A percentile compares a stretch with the other conserved stretches of the same genome.
Evolutionary conservation across 2,113 vertebrate species (phyloP).

Genomic region (Ceyx cyanopectus): DNA sequence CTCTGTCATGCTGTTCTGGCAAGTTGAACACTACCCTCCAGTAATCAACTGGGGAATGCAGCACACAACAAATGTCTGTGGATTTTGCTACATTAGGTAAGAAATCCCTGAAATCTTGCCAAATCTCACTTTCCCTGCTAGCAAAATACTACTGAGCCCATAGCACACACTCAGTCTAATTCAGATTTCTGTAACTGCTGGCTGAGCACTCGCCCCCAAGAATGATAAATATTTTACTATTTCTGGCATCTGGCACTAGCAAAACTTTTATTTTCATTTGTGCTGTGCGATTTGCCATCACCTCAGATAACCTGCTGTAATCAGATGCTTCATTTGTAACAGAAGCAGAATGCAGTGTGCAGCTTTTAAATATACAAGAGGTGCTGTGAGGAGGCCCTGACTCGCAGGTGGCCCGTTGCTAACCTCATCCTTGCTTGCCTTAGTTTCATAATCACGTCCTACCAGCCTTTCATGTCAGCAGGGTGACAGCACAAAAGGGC

Average conservation of each 20-base stretch:
- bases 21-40: not conserved
- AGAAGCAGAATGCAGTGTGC: not conserved
- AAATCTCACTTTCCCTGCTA: not conserved
- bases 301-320: not conserved
- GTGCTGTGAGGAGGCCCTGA: not conserved
- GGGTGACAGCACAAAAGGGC: not conserved
- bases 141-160: not conserved
- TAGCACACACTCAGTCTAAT: not conserved
- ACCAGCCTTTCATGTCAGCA: not conserved
- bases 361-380: not conserved
- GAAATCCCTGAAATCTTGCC: not conserved
- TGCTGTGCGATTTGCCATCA: not conserved
- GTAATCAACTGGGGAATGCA: not conserved
- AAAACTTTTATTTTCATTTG: constrained; percentile 19
- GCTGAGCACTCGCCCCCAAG: not conserved
- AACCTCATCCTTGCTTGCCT: not conserved
- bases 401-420: not conserved
- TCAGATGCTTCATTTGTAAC: not conserved
- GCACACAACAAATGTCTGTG: not conserved
- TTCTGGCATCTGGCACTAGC: not conserved
- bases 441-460: not conserved
- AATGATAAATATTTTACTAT: constrained; percentile 37
- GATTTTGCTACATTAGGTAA: not conserved
- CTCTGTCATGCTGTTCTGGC: not conserved
- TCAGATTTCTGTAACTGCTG: constrained; percentile 15